Evolutionary conservation across 2,888 invertebrate species (phyloP), one percentile per base, ranked within the genome.

Genomic region (Odontocolon sp.): DNA sequence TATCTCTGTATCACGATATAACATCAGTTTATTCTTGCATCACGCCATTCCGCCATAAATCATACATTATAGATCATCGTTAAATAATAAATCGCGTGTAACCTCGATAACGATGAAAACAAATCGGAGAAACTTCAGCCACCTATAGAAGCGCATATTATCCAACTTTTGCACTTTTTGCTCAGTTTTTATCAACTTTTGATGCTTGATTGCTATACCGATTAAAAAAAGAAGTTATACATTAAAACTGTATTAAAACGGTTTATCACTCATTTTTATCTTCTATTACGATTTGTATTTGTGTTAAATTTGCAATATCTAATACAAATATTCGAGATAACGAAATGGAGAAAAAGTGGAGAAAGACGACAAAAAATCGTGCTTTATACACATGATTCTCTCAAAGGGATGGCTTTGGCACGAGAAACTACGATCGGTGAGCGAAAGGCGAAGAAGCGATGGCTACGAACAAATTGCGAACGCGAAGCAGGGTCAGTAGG

Each of bases 401-500:
- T 72, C 63, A 77, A 77, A 77, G 77, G 77, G 33, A n/a, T n/a
- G n/a, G n/a, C n/a, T n/a, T 77, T 77, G 77, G 77, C 77, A 71
- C 40, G 67, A 52, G 67, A 72, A 68, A 33, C 50, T 31, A 16
- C 52, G 16, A 18, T 16, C n/a, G 47, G 45, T 11, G 23, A 18
- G 56, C 40, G 54, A 63, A 40, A 38, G 45, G 38, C 61, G 63
- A 71, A 67, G 76, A 71, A 77, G 71, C 76, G 61, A 71, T 68
- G 71, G 71, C 50, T 77, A 64, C 50, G 63, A 77, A 57, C 67
- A 66, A 77, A 64, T 72, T 38, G 71, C 68, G 63, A 77, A 38
- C 70, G 57, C 50, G 77, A 69, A 70, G 77, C 79, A 83, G 84
- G 84, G 84, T 87, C 81, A 85, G 84, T 85, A 81, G 84, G 84